Conservation (phyloP, 1,140 invertebrate species). For the Lasioglossum albipes region DNA sequence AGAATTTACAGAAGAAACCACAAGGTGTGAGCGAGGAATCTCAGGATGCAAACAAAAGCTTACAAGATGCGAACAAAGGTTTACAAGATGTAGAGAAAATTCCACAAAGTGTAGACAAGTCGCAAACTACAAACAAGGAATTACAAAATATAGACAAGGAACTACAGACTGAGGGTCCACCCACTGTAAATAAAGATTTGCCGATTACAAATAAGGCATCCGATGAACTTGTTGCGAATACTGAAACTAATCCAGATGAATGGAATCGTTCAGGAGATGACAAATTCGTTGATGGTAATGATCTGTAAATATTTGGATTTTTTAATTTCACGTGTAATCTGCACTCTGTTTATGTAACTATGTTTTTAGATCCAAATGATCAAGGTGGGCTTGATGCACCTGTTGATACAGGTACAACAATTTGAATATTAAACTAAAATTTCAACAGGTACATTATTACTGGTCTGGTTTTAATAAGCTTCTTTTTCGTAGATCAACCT, state of each 20-base stretch:
- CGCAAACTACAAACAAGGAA: no score
- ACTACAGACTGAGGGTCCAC: no score
- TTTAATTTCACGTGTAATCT: not conserved
- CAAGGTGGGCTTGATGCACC: not conserved
- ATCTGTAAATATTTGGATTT: not conserved
- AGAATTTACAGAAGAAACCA: no score
- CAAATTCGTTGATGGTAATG: constrained; percentile 26
- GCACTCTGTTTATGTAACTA: not conserved
- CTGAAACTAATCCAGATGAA: constrained; percentile 24
- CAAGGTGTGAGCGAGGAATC: no score
- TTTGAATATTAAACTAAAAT: no score
- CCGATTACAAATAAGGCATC: not conserved
- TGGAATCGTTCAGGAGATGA: not conserved
- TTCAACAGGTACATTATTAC: not conserved
- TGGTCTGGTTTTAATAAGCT: not conserved
- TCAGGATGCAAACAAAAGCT: no score
- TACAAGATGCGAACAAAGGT: no score
- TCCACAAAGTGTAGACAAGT: no score
- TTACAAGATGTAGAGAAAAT: no score
- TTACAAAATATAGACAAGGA: no score
- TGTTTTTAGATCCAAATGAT: constrained; percentile 36
- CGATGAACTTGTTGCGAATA: not conserved
- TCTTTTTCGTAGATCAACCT: constrained; percentile 28
- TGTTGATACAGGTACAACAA: constrained; percentile 9
- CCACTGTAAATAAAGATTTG: no score